Percentiles rank a stretch among this genome's conserved stretches.
phyloP scores from a whole-genome alignment of 2,888 invertebrate species.

The Caradrina kadenii region DNA sequence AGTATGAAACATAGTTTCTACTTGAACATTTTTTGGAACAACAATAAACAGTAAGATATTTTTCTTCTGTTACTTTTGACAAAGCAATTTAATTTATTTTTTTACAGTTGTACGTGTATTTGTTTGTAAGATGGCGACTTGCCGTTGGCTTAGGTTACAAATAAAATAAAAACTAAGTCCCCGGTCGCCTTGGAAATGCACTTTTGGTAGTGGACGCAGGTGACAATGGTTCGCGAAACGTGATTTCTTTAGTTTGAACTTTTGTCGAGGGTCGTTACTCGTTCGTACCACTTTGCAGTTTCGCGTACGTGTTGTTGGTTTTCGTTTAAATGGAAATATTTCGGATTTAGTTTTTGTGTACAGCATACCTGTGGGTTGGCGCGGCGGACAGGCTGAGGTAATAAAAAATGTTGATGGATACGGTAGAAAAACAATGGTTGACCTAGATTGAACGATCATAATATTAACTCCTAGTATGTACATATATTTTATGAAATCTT shows the following conservation, averaged over 20 bases:
- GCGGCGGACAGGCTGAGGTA: constrained; percentile 41
- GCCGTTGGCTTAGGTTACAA: constrained; percentile 37
- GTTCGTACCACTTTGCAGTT: constrained; percentile 66
- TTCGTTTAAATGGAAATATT: constrained; percentile 55
- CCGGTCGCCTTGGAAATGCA: constrained; percentile 60
- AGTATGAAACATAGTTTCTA: constrained; percentile 52
- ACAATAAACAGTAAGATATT: constrained; percentile 53
- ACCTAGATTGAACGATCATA: constrained; percentile 31
- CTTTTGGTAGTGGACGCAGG: constrained; percentile 73
- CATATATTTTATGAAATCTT: constrained; percentile 4
- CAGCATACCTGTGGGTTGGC: constrained; percentile 1
- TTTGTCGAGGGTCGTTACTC: constrained; percentile 58
- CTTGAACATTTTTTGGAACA: constrained; percentile 56
- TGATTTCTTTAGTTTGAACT: constrained; percentile 72
- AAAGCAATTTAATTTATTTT: constrained; percentile 55
- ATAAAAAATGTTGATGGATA: constrained; percentile 50
- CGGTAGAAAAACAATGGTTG: constrained; percentile 36
- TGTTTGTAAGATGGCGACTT: constrained; percentile 55
- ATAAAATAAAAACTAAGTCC: constrained; percentile 52
- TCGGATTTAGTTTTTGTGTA: constrained; percentile 43
- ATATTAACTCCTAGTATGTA: not conserved
- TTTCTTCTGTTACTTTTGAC: constrained; percentile 26
- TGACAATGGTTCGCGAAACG: constrained; percentile 71
- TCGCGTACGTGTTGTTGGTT: constrained; percentile 55
- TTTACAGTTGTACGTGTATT: constrained; percentile 53